phyloP scores from a whole-genome alignment of 2,888 invertebrate genomes.

The Thumatha senex region DNA sequence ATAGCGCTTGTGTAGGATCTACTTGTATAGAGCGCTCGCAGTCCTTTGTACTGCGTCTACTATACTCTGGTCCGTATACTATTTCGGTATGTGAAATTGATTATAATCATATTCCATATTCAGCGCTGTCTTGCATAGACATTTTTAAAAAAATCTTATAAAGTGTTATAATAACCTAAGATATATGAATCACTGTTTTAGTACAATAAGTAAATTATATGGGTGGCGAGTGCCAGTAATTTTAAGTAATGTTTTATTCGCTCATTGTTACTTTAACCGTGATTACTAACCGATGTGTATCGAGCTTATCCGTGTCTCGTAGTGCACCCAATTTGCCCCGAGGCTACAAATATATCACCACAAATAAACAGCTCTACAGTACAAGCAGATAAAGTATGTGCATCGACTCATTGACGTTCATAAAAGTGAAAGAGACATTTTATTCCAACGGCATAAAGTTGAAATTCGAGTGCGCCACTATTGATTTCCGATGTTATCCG shows the following conservation, averaged over 20 bases:
- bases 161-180: constrained; percentile 20
- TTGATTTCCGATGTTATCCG: too few species aligned
- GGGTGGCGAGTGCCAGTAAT: constrained; percentile 27
- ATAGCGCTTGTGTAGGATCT: constrained; percentile 33
- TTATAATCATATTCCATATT: constrained; percentile 1
- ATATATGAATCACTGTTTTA: constrained; percentile 37
- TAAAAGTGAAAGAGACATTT: too few species aligned
- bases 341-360: constrained; percentile 8
- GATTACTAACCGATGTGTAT: constrained; percentile 21
- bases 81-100: constrained; percentile 11
- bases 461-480: too few species aligned
- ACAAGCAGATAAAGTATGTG: constrained; percentile 4
- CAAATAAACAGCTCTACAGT: constrained; percentile 6
- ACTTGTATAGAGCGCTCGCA: constrained; percentile 10
- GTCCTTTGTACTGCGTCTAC: constrained; percentile 3
- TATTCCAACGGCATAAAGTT: too few species aligned
- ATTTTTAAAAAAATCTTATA: constrained; percentile 18
- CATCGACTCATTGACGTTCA: constrained; percentile 4
- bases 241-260: constrained; percentile 29
- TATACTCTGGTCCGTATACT: not conserved
- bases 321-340: constrained; percentile 1
- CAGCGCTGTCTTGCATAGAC: constrained; percentile 15
- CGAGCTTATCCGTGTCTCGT: constrained; percentile 34
- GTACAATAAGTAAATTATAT: constrained; percentile 42
- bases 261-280: constrained; percentile 7